Conservation (phyloP, 2,888 invertebrate genomes). For the Chesias legatella region DNA sequence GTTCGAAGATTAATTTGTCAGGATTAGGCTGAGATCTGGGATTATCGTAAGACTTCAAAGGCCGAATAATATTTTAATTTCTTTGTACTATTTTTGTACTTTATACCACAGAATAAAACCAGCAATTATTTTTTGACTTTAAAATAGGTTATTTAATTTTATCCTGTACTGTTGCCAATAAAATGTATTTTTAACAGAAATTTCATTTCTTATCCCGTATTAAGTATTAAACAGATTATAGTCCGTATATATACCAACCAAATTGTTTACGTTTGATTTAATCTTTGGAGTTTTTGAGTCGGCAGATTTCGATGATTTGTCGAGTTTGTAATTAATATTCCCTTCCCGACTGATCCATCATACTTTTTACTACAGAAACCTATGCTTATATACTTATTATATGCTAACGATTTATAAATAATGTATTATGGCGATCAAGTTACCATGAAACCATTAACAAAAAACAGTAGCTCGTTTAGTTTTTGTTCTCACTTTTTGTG, state of each 20-base stretch:
- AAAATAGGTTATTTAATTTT: no score
- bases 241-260: no score
- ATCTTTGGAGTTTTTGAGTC: no score
- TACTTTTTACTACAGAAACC: neutral
- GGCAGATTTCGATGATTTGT: neutral
- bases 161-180: no score
- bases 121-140: no score
- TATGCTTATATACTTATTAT: neutral
- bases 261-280: no score
- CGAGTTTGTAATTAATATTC: neutral
- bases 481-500: slow-evolving; percentile 25
- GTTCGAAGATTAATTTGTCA: slow-evolving; percentile 8
- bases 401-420: slow-evolving; percentile 15
- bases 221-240: no score
- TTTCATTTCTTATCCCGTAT: no score
- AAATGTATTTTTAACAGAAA: no score
- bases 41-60: neutral
- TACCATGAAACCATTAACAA: slow-evolving; percentile 19
- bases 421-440: slow-evolving; percentile 13
- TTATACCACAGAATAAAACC: no score
- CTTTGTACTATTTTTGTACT: no score
- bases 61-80: no score
- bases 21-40: slow-evolving; percentile 3
- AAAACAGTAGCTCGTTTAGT: slow-evolving; percentile 19
- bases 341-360: neutral